Evolutionary conservation across 2,797 vertebrate species (phyloP).

Genomic region (Carduelis carduelis): DNA sequence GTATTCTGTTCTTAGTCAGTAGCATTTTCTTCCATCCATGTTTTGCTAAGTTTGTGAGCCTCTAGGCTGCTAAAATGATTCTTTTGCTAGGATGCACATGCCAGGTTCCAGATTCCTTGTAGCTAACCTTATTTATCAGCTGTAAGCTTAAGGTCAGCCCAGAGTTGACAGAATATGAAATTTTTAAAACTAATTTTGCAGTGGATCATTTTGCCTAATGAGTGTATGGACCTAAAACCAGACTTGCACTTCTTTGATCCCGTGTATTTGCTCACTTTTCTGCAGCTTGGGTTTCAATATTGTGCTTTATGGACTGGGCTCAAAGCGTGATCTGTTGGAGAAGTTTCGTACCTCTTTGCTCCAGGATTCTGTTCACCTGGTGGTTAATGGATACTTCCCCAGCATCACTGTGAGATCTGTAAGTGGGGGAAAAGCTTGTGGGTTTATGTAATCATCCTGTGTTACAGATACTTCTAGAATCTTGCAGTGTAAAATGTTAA

Average conservation of each 20-base stretch:
- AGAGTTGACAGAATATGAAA: background rate
- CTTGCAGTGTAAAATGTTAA: background rate
- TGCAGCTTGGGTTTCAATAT: conserved; percentile 91
- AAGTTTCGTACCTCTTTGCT: conserved; percentile 85
- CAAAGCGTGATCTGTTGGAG: conserved; percentile 90
- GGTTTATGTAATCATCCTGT: background rate
- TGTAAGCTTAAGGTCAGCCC: background rate
- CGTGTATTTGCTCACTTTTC: conserved; percentile 14
- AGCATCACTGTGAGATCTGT: conserved; percentile 94
- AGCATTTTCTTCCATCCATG: background rate
- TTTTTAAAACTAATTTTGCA: background rate
- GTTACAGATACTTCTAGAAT: background rate
- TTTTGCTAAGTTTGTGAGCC: background rate
- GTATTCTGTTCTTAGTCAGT: background rate
- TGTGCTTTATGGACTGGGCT: conserved; percentile 92
- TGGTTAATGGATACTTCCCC: conserved; percentile 97
- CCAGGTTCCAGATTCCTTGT: background rate
- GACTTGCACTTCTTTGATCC: background rate
- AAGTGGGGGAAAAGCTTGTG: conserved; percentile 55
- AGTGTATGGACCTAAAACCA: background rate
- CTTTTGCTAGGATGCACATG: background rate
- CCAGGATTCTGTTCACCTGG: conserved; percentile 84
- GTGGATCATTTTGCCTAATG: background rate
- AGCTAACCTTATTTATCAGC: background rate
- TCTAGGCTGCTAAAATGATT: background rate